These are phyloP conservation scores for Eufriesea mexicana DNA, from an alignment of 1,140 invertebrate species.

Conservation along the genomic window DNA sequence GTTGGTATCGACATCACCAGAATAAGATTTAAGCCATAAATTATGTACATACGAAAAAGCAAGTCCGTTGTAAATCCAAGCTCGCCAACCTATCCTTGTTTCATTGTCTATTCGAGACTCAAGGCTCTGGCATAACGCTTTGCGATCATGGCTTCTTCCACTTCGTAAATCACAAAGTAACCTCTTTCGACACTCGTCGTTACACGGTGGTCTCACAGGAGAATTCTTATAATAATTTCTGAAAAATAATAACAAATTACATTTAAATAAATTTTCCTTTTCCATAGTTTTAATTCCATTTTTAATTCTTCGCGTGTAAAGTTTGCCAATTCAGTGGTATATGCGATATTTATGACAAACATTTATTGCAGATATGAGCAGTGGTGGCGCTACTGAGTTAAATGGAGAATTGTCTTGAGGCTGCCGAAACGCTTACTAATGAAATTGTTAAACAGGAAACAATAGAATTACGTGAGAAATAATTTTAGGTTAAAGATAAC, in stretches of 20 bases:
- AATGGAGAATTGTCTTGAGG: too few relatives aligned
- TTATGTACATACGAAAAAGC: constrained; percentile 90
- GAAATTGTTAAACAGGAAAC: too few relatives aligned
- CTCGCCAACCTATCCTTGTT: constrained; percentile 88
- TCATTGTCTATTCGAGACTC: constrained; percentile 90
- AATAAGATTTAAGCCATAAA: constrained; percentile 69
- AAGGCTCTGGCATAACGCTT: constrained; percentile 90
- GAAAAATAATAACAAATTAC: neutral
- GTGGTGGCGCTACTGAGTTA: too few relatives aligned
- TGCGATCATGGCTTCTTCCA: constrained; percentile 92
- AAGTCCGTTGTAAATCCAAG: constrained; percentile 93
- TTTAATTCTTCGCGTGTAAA: too few relatives aligned
- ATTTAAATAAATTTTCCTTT: neutral
- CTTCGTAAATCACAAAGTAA: constrained; percentile 93
- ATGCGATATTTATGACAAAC: too few relatives aligned
- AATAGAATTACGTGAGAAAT: too few relatives aligned
- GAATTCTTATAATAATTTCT: constrained; percentile 96
- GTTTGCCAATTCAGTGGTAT: too few relatives aligned
- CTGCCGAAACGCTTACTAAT: too few relatives aligned
- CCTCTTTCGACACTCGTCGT: constrained; percentile 92
- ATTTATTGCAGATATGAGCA: too few relatives aligned
- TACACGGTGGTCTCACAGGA: constrained; percentile 89
- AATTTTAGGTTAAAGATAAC: too few relatives aligned
- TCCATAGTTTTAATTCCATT: too few relatives aligned
- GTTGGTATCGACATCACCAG: constrained; percentile 61